Percentiles rank a stretch among this genome's conserved stretches.
Conservation (phyloP, 1,140 invertebrate species). For the Cryptotermes secundus region DNA sequence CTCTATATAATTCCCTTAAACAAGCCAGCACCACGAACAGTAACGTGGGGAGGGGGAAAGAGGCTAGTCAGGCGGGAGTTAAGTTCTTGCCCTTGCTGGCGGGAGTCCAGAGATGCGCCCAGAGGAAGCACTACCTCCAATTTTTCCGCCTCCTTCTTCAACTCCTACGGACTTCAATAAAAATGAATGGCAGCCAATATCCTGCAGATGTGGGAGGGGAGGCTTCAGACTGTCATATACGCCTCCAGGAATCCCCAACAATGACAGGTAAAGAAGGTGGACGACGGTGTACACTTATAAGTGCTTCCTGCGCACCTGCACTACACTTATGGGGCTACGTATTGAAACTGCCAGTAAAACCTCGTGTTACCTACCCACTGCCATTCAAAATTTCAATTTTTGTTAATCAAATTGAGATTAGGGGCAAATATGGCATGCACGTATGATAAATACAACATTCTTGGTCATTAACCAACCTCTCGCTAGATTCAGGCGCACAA, state of each 20-base stretch:
- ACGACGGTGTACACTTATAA: neutral
- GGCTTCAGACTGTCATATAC: neutral
- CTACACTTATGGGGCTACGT: neutral
- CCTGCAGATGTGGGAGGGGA: neutral
- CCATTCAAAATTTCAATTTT: too few species aligned
- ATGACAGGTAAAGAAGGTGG: neutral
- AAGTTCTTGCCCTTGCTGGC: neutral
- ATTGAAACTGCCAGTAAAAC: neutral
- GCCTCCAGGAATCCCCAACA: neutral
- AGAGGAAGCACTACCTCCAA: neutral
- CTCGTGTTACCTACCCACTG: too few species aligned
- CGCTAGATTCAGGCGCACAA: too few species aligned
- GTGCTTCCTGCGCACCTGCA: neutral
- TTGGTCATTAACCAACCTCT: too few species aligned
- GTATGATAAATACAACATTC: too few species aligned
- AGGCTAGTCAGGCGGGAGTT: neutral
- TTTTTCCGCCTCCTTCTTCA: neutral
- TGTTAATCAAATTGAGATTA: too few species aligned
- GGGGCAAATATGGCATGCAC: too few species aligned
- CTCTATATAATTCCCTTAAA: too few species aligned
- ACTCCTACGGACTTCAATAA: neutral
- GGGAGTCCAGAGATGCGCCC: neutral
- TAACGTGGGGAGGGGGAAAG: neutral
- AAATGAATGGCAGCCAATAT: neutral
- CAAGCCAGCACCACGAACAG: too few species aligned